Evolutionary conservation across 2,888 invertebrate genomes (phyloP).

Genomic region (Amphipoea oculea): DNA sequence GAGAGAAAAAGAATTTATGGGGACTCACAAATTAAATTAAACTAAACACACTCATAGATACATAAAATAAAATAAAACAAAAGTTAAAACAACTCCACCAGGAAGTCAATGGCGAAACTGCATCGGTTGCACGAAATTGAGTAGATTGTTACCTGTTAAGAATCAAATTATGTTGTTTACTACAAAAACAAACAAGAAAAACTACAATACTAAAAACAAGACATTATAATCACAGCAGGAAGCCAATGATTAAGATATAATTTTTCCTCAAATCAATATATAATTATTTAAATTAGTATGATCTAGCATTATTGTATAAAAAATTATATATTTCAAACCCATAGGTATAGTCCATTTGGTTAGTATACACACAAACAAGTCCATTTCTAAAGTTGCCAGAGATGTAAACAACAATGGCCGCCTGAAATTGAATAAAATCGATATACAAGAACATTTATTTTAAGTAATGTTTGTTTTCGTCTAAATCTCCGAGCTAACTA

Average conservation of each 20-base stretch:
- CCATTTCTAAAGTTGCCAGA: too few species aligned
- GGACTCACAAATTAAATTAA: not conserved
- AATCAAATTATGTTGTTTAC: not conserved
- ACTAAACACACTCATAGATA: not conserved
- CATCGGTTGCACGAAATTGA: not conserved
- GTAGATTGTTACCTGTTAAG: too few species aligned
- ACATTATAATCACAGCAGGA: slow-evolving; percentile 4
- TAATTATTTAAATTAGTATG: slow-evolving; percentile 7
- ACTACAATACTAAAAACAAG: not conserved
- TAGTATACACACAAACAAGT: not conserved
- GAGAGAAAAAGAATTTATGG: not conserved
- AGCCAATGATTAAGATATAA: not conserved
- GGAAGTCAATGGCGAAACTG: not conserved
- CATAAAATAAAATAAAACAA: not conserved
- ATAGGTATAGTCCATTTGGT: not conserved
- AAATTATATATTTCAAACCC: not conserved
- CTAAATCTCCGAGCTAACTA: too few species aligned
- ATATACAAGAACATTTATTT: too few species aligned
- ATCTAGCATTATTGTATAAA: not conserved
- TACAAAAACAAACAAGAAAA: not conserved
- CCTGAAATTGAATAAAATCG: too few species aligned
- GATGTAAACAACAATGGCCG: too few species aligned
- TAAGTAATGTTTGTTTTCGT: too few species aligned
- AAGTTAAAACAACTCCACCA: not conserved
- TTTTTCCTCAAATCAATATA: slow-evolving; percentile 1